Evolutionary conservation across 2,113 vertebrate species (phyloP).

Genomic region (Pomatorhinus ruficollis): DNA sequence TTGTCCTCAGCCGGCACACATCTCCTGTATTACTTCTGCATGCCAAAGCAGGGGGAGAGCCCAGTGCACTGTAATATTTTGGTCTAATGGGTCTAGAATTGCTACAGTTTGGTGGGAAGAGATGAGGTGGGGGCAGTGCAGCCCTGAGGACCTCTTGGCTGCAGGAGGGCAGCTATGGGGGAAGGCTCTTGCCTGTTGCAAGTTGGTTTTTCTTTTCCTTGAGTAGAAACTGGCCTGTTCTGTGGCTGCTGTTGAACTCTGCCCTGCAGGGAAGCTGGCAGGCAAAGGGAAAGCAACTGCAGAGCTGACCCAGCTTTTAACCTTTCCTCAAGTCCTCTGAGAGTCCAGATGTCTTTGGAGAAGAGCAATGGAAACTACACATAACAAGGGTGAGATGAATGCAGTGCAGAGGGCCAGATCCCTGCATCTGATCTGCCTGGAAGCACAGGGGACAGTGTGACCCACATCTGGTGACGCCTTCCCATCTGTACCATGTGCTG

Average conservation of each 20-base stretch:
- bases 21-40: neutral
- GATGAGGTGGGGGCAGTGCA: neutral
- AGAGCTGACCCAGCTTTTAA: constrained; percentile 21
- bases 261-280: constrained; percentile 20
- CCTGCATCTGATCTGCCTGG: neutral
- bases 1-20: neutral
- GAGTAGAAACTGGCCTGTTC: neutral
- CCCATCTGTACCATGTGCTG: neutral
- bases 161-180: neutral
- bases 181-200: neutral
- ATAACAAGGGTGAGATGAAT: neutral
- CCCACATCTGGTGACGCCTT: neutral
- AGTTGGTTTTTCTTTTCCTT: neutral
- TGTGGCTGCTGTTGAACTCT: neutral
- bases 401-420: neutral
- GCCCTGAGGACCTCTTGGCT: neutral
- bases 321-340: neutral
- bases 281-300: neutral
- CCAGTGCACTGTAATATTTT: neutral
- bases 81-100: neutral
- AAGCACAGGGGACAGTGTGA: neutral
- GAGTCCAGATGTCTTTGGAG: constrained; percentile 22
- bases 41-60: neutral
- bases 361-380: neutral
- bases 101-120: neutral